These are phyloP conservation scores for Bembecia ichneumoniformis DNA, from an alignment of 2,888 invertebrate genomes.

Conservation along the genomic window DNA sequence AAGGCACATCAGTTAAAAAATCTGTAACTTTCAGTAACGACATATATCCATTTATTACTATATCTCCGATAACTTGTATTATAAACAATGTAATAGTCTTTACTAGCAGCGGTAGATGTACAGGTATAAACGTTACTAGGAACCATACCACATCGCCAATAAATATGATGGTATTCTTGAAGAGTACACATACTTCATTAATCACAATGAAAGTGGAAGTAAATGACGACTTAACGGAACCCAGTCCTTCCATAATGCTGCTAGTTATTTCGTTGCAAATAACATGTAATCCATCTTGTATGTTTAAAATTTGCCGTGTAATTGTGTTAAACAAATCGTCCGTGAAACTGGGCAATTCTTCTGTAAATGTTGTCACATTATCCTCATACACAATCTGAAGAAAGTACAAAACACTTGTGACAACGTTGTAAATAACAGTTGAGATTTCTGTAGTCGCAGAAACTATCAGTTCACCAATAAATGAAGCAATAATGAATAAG, in stretches of 20 bases:
- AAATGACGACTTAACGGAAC: slow-evolving; percentile 24
- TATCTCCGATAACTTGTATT: slow-evolving; percentile 20
- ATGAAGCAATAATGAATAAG: slow-evolving; percentile 37
- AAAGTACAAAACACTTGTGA: slow-evolving; percentile 32
- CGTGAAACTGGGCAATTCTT: slow-evolving; percentile 44
- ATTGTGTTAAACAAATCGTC: slow-evolving; percentile 19
- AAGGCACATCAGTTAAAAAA: slow-evolving; percentile 61
- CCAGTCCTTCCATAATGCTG: slow-evolving; percentile 20
- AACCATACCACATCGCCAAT: slow-evolving; percentile 54
- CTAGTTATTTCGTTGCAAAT: slow-evolving; percentile 20
- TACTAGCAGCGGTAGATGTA: slow-evolving; percentile 47
- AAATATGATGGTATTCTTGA: slow-evolving; percentile 40
- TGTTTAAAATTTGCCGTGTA: slow-evolving; percentile 7
- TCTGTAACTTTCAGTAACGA: slow-evolving; percentile 48
- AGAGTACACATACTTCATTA: slow-evolving; percentile 32
- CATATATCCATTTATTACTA: slow-evolving; percentile 40
- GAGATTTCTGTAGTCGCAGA: slow-evolving; percentile 28
- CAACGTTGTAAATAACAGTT: slow-evolving; percentile 21
- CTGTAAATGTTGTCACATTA: slow-evolving; percentile 45
- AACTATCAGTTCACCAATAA: slow-evolving; percentile 49
- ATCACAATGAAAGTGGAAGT: slow-evolving; percentile 25
- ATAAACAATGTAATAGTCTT: slow-evolving; percentile 26
- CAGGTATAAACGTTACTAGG: slow-evolving; percentile 50
- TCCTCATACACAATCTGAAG: slow-evolving; percentile 61
- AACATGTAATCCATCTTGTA: slow-evolving; percentile 25